phyloP scores from a whole-genome alignment of 2,888 invertebrate species.

The Seira ritae region DNA sequence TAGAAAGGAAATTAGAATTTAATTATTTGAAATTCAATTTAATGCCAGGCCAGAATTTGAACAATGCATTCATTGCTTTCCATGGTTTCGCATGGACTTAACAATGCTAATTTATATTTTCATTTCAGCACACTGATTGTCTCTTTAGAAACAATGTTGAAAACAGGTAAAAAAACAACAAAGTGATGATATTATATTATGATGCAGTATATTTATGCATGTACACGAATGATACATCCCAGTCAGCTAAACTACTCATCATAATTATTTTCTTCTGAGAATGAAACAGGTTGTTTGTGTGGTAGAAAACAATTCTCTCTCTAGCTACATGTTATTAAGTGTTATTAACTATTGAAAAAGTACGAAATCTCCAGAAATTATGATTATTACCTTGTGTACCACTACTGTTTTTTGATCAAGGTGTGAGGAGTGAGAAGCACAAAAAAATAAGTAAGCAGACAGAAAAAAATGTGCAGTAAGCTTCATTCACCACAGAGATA shows the following conservation, averaged over 20 bases:
- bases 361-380: constrained; percentile 55
- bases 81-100: background rate
- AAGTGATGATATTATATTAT: too few species aligned
- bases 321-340: constrained; percentile 61
- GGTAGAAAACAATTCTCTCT: background rate
- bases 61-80: too few species aligned
- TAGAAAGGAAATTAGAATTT: background rate
- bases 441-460: background rate
- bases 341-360: constrained; percentile 53
- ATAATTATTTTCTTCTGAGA: background rate
- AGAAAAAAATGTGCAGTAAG: background rate
- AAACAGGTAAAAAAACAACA: too few species aligned
- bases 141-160: too few species aligned
- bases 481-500: too few species aligned
- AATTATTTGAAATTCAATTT: background rate
- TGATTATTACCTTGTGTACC: constrained; percentile 37
- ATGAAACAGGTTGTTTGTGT: background rate
- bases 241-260: background rate
- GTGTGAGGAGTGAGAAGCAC: constrained; percentile 37
- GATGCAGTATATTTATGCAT: too few species aligned
- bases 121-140: too few species aligned
- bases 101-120: too few species aligned
- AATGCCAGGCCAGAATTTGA: too few species aligned
- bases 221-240: too few species aligned
- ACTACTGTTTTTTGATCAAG: constrained; percentile 27